phyloP scores from a whole-genome alignment of 2,888 invertebrate species.

The Masnerella sp. region DNA sequence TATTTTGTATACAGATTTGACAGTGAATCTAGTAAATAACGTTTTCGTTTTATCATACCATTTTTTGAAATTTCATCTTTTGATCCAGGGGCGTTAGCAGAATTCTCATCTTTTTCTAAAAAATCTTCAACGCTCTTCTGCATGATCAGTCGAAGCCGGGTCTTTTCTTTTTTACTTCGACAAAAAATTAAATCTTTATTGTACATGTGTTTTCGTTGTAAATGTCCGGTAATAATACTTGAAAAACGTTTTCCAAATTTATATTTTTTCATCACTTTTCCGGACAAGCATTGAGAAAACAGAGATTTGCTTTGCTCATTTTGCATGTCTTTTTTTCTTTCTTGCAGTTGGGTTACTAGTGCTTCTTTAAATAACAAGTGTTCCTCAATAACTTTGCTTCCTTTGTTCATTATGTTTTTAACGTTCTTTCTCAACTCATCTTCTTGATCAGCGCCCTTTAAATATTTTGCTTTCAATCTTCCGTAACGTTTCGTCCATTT shows the following conservation, averaged over 20 bases:
- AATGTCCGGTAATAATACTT: constrained; percentile 1
- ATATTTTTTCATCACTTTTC: constrained; percentile 35
- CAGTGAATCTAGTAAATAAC: constrained; percentile 33
- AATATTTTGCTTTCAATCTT: constrained; percentile 5
- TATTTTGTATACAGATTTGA: constrained; percentile 38
- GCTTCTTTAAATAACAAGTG: constrained; percentile 19
- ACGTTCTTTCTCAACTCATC: constrained; percentile 16
- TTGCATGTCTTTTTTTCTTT: background rate
- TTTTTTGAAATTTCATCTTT: constrained; percentile 29
- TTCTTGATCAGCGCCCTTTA: background rate
- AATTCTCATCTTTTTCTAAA: constrained; percentile 44
- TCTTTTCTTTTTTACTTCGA: constrained; percentile 18
- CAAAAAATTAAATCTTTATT: constrained; percentile 1
- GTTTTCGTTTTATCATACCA: constrained; percentile 27
- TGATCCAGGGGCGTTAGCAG: constrained; percentile 30
- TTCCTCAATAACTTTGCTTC: constrained; percentile 4
- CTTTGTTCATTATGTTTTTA: constrained; percentile 15
- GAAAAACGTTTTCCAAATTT: background rate
- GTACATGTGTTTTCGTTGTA: constrained; percentile 5
- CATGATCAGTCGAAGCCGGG: background rate
- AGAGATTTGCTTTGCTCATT: constrained; percentile 19
- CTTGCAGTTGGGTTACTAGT: constrained; percentile 13
- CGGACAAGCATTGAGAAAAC: constrained; percentile 14
- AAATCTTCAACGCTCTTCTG: constrained; percentile 24
- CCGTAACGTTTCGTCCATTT: constrained; percentile 28